A percentile compares a stretch with the other conserved stretches of the same genome.
Conservation (phyloP, 2,113 vertebrate species). For the Psephotus haematonotus region DNA sequence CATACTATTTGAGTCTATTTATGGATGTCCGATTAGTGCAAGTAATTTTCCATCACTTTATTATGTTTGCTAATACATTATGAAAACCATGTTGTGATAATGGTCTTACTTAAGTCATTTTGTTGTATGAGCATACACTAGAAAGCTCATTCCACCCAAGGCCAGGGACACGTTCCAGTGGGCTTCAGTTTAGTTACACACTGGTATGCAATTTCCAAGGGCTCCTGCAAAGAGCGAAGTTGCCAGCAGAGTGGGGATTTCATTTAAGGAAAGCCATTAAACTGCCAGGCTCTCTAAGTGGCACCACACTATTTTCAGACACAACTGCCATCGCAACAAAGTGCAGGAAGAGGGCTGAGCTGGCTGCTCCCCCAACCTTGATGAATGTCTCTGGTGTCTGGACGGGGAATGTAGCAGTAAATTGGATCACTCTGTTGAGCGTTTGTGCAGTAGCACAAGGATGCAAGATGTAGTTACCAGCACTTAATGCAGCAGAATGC, state of each 20-base stretch:
- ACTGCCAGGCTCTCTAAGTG: not conserved
- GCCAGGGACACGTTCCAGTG: not conserved
- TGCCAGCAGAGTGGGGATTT: not conserved
- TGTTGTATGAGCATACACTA: not conserved
- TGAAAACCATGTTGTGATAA: conserved; percentile 13
- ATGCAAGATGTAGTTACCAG: not conserved
- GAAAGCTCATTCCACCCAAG: not conserved
- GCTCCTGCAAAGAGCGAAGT: not conserved
- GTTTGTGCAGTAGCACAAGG: not conserved
- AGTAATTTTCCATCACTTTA: conserved; percentile 53
- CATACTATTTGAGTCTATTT: conserved; percentile 30
- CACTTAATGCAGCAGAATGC: not conserved
- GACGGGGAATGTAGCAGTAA: not conserved
- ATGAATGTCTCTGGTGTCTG: not conserved
- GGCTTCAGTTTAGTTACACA: not conserved
- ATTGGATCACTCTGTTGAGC: not conserved
- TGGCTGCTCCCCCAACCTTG: not conserved
- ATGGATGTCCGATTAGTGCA: conserved; percentile 29
- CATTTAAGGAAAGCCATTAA: not conserved
- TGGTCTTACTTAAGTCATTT: not conserved
- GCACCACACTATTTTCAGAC: not conserved
- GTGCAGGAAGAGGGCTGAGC: not conserved
- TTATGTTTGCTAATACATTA: conserved; percentile 48
- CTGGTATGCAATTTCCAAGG: not conserved
- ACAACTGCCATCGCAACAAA: not conserved